phyloP scores from a whole-genome alignment of 2,113 vertebrate genomes.

The Datnioides undecimradiatus region DNA sequence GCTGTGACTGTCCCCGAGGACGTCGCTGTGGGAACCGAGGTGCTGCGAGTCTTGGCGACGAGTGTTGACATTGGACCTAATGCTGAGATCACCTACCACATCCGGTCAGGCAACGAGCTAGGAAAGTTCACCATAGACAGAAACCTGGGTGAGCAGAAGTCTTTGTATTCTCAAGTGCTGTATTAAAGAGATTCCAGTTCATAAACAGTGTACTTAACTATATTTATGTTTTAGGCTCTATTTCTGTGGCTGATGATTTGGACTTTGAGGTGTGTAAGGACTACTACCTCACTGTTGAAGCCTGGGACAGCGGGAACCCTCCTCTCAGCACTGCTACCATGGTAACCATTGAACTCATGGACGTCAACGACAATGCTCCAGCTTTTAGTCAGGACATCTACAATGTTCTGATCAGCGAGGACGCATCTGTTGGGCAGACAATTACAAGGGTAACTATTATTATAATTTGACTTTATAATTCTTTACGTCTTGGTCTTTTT shows the following conservation, averaged over 20 bases:
- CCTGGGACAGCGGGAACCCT: constrained; percentile 92
- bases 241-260: constrained; percentile 90
- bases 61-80: constrained; percentile 95
- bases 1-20: constrained; percentile 92
- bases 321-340: constrained; percentile 91
- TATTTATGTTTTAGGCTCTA: constrained; percentile 83
- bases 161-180: background rate
- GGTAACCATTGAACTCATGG: constrained; percentile 92
- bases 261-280: constrained; percentile 95
- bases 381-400: constrained; percentile 91
- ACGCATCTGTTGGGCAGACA: constrained; percentile 88
- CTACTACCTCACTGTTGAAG: constrained; percentile 94
- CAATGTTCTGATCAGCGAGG: constrained; percentile 94
- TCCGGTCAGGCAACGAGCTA: constrained; percentile 93
- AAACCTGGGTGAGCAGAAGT: constrained; percentile 83
- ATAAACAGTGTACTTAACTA: constrained; percentile 70
- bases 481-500: background rate
- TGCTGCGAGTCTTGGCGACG: constrained; percentile 91
- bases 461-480: background rate
- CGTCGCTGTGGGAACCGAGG: constrained; percentile 88
- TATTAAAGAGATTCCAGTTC: background rate
- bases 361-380: constrained; percentile 96
- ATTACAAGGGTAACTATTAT: constrained; percentile 86
- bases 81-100: constrained; percentile 92
- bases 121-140: constrained; percentile 91